These are phyloP conservation scores for Scomberomorus guttatus DNA, from an alignment of 2,797 vertebrate species.

Conservation along the genomic window DNA sequence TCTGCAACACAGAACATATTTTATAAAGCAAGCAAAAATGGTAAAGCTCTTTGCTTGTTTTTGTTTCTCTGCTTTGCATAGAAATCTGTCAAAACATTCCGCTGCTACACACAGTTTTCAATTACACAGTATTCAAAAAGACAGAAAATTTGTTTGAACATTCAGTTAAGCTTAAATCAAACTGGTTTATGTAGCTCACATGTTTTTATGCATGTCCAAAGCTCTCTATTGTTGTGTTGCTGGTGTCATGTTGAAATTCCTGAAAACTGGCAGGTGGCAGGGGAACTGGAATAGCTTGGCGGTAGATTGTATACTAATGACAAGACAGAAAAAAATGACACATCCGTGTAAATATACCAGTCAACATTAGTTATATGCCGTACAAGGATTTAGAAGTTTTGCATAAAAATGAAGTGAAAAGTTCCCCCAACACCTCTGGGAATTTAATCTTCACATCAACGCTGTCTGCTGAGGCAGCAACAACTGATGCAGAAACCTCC, in stretches of 20 bases:
- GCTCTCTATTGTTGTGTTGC: conserved; percentile 53
- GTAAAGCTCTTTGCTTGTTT: conserved; percentile 39
- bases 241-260: conserved; percentile 20
- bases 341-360: conserved; percentile 37
- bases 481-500: conserved; percentile 76
- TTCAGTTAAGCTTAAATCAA: conserved; percentile 26
- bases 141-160: background rate
- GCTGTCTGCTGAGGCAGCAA: conserved; percentile 71
- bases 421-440: conserved; percentile 78
- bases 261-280: conserved; percentile 47
- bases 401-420: conserved; percentile 17
- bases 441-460: conserved; percentile 79
- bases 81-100: conserved; percentile 30
- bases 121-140: conserved; percentile 8
- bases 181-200: conserved; percentile 43
- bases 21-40: conserved; percentile 45
- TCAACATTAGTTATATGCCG: conserved; percentile 2
- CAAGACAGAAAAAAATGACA: conserved; percentile 37
- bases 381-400: conserved; percentile 13
- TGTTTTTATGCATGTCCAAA: conserved; percentile 38
- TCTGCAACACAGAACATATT: conserved; percentile 69
- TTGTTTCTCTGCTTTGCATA: conserved; percentile 42
- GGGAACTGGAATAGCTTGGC: conserved; percentile 66
- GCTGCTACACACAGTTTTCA: background rate
- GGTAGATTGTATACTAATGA: conserved; percentile 81